Conservation (phyloP, 2,888 invertebrate genomes). For the Cynaeus angustus region DNA sequence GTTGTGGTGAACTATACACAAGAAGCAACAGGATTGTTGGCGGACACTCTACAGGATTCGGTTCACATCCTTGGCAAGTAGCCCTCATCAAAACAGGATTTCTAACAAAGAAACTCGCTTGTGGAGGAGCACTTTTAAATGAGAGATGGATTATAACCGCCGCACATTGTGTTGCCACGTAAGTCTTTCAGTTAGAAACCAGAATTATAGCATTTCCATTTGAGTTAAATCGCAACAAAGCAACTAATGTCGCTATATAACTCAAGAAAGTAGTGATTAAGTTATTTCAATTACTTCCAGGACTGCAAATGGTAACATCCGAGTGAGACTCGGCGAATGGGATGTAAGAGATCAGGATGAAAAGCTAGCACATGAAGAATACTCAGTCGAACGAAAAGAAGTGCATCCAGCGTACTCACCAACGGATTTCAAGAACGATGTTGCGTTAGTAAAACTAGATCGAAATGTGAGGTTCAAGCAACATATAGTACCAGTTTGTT, state of each 20-base stretch:
- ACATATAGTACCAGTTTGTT: constrained; percentile 93
- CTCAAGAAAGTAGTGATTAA: too few relatives aligned
- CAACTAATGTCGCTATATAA: background rate
- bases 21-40: constrained; percentile 94
- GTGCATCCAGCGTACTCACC: constrained; percentile 94
- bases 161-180: constrained; percentile 94
- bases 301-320: constrained; percentile 90
- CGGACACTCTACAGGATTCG: constrained; percentile 92
- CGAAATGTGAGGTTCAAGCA: constrained; percentile 90
- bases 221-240: background rate
- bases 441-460: constrained; percentile 87
- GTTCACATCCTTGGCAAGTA: constrained; percentile 95
- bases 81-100: constrained; percentile 94
- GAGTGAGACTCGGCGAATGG: constrained; percentile 94
- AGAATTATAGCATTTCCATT: background rate
- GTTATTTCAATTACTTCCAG: constrained; percentile 70
- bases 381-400: constrained; percentile 90
- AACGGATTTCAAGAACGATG: constrained; percentile 92
- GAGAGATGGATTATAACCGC: constrained; percentile 95
- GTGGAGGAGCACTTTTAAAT: constrained; percentile 92
- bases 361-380: constrained; percentile 90
- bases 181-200: constrained; percentile 69
- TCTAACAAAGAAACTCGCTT: constrained; percentile 90
- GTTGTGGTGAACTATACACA: constrained; percentile 91
- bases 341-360: constrained; percentile 91